A percentile compares a stretch with the other conserved stretches of the same genome.
These are phyloP conservation scores for Carapus acus DNA, from an alignment of 2,797 vertebrate species.

Conservation along the genomic window DNA sequence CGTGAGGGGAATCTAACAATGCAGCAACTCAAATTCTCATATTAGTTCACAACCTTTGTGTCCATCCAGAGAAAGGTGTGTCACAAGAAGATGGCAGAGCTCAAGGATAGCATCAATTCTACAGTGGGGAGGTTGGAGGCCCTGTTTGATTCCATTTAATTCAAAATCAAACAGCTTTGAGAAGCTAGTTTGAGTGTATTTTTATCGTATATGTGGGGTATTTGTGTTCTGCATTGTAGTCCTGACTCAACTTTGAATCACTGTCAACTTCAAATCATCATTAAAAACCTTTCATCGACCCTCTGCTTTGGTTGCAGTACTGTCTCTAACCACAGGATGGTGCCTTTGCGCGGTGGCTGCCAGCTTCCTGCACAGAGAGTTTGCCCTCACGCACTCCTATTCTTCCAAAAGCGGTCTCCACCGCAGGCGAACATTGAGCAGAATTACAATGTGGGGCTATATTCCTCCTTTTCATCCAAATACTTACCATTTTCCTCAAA, in stretches of 20 bases:
- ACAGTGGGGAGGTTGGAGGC: constrained; percentile 48
- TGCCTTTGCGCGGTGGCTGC: constrained; percentile 27
- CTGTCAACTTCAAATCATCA: constrained; percentile 16
- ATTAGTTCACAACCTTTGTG: no score
- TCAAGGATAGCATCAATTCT: constrained; percentile 61
- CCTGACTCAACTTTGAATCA: background rate
- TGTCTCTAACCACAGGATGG: constrained; percentile 55
- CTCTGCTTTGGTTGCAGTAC: constrained; percentile 20
- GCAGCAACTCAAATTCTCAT: no score
- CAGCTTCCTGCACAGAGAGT: constrained; percentile 11
- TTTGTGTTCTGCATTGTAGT: background rate
- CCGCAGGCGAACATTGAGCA: constrained; percentile 51
- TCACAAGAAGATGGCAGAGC: constrained; percentile 64
- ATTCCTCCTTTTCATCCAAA: constrained; percentile 54
- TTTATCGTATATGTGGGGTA: no score
- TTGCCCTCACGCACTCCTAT: constrained; percentile 20
- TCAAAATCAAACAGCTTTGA: background rate
- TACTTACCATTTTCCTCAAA: constrained; percentile 64
- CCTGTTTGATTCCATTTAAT: constrained; percentile 34
- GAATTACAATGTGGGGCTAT: constrained; percentile 59
- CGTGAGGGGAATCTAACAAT: background rate
- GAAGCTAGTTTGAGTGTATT: background rate
- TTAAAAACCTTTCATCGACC: constrained; percentile 20
- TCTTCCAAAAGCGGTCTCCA: constrained; percentile 43
- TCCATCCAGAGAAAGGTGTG: constrained; percentile 61